These are phyloP conservation scores for Cordilura impudica DNA, from an alignment of 2,888 invertebrate genomes.

Conservation along the genomic window DNA sequence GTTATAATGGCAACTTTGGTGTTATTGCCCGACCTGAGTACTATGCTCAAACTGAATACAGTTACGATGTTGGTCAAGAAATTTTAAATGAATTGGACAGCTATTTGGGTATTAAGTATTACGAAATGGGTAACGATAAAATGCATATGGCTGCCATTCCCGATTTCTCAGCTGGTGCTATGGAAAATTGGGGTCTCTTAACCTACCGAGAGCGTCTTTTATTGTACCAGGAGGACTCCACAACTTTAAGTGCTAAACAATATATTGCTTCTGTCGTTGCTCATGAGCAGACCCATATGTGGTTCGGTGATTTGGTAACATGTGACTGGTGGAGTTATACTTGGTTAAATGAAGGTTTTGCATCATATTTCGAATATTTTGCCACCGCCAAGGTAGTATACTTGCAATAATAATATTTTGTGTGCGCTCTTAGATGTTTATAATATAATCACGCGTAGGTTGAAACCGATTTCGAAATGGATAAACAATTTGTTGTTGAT, in stretches of 20 bases:
- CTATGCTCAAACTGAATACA: conserved; percentile 83
- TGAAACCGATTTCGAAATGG: conserved; percentile 73
- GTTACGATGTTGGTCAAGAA: conserved; percentile 81
- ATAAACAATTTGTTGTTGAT: conserved; percentile 84
- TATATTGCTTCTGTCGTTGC: conserved; percentile 81
- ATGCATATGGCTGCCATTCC: conserved; percentile 91
- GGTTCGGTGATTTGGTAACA: conserved; percentile 83
- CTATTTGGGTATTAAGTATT: conserved; percentile 81
- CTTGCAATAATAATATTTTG: neutral
- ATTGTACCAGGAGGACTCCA: conserved; percentile 82
- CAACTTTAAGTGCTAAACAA: conserved; percentile 81
- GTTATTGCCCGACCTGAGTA: conserved; percentile 85
- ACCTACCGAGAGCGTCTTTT: conserved; percentile 87
- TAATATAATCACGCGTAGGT: neutral
- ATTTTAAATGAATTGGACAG: conserved; percentile 79
- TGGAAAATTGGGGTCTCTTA: conserved; percentile 95
- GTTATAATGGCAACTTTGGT: conserved; percentile 71
- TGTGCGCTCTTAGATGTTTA: neutral
- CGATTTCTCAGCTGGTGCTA: conserved; percentile 90
- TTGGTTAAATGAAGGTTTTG: conserved; percentile 84
- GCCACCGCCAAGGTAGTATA: conserved; percentile 76
- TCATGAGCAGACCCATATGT: conserved; percentile 81
- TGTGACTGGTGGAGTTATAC: conserved; percentile 80
- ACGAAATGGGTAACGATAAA: conserved; percentile 81
- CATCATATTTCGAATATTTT: conserved; percentile 86